Evolutionary conservation across 2,888 invertebrate genomes (phyloP).

Genomic region (Dryobota labecula): DNA sequence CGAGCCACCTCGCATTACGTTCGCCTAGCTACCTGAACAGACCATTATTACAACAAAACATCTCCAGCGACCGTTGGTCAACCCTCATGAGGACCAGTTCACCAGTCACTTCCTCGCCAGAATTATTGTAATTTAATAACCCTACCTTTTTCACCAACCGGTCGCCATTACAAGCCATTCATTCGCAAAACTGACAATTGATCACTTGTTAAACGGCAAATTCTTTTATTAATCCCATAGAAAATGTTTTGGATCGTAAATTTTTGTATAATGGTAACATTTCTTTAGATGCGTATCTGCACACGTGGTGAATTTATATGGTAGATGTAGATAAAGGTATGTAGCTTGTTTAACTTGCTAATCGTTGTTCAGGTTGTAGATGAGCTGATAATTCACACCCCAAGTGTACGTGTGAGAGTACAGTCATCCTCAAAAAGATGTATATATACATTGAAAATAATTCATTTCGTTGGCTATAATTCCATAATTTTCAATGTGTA

Average conservation of each 20-base stretch:
- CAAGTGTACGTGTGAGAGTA: slow-evolving; percentile 53
- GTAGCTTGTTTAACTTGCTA: slow-evolving; percentile 86
- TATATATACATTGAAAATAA: too few relatives aligned
- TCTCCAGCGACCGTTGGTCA: slow-evolving; percentile 62
- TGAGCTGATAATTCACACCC: slow-evolving; percentile 79
- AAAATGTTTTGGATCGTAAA: slow-evolving; percentile 80
- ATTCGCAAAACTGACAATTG: slow-evolving; percentile 84
- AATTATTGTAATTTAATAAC: slow-evolving; percentile 89
- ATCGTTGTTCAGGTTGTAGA: slow-evolving; percentile 84
- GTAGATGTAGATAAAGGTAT: slow-evolving; percentile 71
- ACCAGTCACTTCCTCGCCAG: slow-evolving; percentile 69
- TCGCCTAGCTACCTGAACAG: slow-evolving; percentile 28
- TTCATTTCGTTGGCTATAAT: too few relatives aligned
- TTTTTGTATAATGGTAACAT: slow-evolving; percentile 63
- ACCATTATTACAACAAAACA: slow-evolving; percentile 48
- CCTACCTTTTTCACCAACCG: slow-evolving; percentile 70
- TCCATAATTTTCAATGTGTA: too few relatives aligned
- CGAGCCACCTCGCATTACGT: slow-evolving; percentile 19
- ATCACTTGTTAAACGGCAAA: slow-evolving; percentile 84
- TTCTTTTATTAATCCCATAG: slow-evolving; percentile 73
- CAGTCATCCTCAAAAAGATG: too few relatives aligned
- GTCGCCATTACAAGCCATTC: slow-evolving; percentile 78
- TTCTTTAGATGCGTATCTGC: slow-evolving; percentile 78
- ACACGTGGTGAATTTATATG: slow-evolving; percentile 80
- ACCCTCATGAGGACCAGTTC: slow-evolving; percentile 54